Evolutionary conservation across 2,797 vertebrate species (phyloP).

Genomic region (Semotilus atromaculatus): DNA sequence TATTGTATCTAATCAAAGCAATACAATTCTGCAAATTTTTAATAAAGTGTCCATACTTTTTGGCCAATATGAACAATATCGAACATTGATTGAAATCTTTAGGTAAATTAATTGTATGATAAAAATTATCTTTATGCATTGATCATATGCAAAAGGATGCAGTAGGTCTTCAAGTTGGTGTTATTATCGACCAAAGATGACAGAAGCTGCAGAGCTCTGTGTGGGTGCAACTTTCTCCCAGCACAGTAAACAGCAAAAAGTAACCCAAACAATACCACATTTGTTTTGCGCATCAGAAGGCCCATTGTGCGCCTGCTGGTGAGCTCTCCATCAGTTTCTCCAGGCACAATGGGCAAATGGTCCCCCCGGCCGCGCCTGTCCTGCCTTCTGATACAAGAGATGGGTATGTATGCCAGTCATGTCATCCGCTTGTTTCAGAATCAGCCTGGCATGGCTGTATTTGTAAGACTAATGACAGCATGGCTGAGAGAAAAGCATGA

Average conservation of each 20-base stretch:
- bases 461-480: conserved; percentile 52
- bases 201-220: conserved; percentile 34
- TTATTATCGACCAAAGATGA: conserved; percentile 21
- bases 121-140: neutral
- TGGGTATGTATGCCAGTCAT: conserved; percentile 38
- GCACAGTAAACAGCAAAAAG: conserved; percentile 54
- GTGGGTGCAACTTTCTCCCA: conserved; percentile 54
- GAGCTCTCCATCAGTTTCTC: conserved; percentile 39
- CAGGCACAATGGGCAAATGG: conserved; percentile 25
- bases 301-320: conserved; percentile 54
- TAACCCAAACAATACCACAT: conserved; percentile 58
- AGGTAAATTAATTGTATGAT: neutral
- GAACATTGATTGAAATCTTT: neutral
- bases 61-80: neutral
- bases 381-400: conserved; percentile 26
- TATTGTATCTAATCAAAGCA: neutral
- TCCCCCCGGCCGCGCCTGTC: neutral
- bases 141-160: neutral
- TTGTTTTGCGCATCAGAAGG: conserved; percentile 61
- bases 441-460: conserved; percentile 51
- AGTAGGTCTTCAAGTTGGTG: conserved; percentile 16
- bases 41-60: neutral
- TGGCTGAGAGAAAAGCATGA: conserved; percentile 46
- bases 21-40: neutral
- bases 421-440: conserved; percentile 48